Percentiles rank a stretch among this genome's conserved stretches.
These are phyloP conservation scores for Lasius fuliginosus DNA, from an alignment of 2,888 invertebrate genomes.

Conservation along the genomic window DNA sequence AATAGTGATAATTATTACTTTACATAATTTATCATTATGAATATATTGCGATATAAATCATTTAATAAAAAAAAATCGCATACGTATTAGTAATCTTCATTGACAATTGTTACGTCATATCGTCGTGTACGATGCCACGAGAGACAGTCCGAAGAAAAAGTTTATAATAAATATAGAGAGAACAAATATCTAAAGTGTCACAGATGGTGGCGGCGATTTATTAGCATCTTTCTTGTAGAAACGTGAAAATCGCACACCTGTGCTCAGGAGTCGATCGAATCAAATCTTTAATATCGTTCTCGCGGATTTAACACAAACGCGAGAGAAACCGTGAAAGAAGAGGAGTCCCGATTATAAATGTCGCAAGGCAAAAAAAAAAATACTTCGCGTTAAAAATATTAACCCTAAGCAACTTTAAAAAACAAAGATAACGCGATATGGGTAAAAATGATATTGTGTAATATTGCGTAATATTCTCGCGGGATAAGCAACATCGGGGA, in stretches of 20 bases:
- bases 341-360: background rate
- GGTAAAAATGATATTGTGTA: background rate
- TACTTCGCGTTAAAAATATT: background rate
- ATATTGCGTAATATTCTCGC: background rate
- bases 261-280: background rate
- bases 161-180: background rate
- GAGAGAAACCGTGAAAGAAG: background rate
- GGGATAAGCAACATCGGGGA: background rate
- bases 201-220: background rate
- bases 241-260: slow-evolving; percentile 1
- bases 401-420: background rate
- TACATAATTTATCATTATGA: background rate
- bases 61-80: background rate
- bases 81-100: background rate
- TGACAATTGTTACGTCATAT: background rate
- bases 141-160: background rate
- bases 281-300: background rate
- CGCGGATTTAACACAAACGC: background rate
- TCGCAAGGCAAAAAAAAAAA: background rate
- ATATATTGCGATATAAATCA: background rate
- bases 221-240: slow-evolving; percentile 17
- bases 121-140: background rate
- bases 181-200: slow-evolving; percentile 10
- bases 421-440: too few relatives aligned
- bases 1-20: background rate